Conservation (phyloP, 2,797 vertebrate species). For the Poecile montanus region DNA sequence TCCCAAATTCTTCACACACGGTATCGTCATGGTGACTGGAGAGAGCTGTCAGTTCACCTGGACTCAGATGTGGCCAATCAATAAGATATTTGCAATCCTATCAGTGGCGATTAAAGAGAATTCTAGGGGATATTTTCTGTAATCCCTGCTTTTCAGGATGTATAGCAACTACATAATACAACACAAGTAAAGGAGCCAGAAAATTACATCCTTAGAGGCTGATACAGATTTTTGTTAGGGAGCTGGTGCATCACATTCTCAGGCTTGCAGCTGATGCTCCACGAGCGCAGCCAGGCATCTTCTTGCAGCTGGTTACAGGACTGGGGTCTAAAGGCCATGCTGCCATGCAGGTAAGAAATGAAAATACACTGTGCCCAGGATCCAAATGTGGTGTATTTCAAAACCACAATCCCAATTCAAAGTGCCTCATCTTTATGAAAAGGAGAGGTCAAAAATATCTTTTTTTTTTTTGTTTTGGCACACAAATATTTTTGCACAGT, state of each 20-base stretch:
- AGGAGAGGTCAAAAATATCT: neutral
- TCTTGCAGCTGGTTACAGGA: neutral
- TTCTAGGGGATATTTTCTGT: neutral
- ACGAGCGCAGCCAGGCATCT: neutral
- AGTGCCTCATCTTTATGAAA: neutral
- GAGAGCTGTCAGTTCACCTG: neutral
- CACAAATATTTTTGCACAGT: neutral
- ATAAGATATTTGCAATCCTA: conserved; percentile 16
- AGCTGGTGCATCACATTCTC: neutral
- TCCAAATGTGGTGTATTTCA: neutral
- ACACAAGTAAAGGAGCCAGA: neutral
- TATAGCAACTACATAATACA: neutral
- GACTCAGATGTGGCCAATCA: neutral
- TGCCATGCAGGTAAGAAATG: neutral
- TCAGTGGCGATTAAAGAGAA: neutral
- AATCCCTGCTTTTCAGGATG: neutral
- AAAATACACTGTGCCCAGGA: neutral
- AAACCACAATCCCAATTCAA: neutral
- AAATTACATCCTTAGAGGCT: neutral
- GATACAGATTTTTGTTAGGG: neutral
- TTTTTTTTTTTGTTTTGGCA: neutral
- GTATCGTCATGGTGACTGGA: neutral
- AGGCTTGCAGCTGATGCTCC: neutral
- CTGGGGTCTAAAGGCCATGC: neutral
- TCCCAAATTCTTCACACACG: neutral